Evolutionary conservation across 2,797 vertebrate species (phyloP).

Genomic region (Phataginus tricuspis): DNA sequence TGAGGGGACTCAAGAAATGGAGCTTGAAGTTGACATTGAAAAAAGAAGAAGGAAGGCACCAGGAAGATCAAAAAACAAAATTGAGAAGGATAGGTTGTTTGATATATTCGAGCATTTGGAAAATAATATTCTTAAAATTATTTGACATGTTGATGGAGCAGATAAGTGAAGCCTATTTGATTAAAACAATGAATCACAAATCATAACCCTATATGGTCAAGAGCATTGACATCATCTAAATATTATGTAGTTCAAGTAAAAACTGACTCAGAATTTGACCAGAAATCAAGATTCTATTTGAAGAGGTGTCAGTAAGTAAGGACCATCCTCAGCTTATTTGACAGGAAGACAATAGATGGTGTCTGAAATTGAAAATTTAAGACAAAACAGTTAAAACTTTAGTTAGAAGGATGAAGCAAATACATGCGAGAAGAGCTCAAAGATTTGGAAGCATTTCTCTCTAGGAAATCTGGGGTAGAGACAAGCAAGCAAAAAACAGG

Average conservation of each 20-base stretch:
- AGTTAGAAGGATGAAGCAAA: neutral
- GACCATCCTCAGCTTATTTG: neutral
- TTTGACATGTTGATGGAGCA: neutral
- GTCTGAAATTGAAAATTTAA: neutral
- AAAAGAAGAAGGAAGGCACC: neutral
- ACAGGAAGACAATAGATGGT: neutral
- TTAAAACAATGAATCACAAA: neutral
- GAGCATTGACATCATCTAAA: neutral
- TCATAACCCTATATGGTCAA: neutral
- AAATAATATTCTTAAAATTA: neutral
- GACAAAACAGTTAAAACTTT: neutral
- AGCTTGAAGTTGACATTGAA: neutral
- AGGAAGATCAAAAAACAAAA: neutral
- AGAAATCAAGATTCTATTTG: neutral
- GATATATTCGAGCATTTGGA: neutral
- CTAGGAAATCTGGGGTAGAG: neutral
- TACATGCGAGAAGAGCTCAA: neutral
- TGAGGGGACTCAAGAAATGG: neutral
- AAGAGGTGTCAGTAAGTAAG: neutral
- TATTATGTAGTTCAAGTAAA: neutral
- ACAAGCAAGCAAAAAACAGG: neutral
- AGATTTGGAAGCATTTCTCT: neutral
- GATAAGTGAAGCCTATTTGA: neutral
- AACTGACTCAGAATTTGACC: neutral
- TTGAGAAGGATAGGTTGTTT: neutral